These are phyloP conservation scores for Nibea albiflora DNA, from an alignment of 2,113 vertebrate genomes.

Conservation along the genomic window DNA sequence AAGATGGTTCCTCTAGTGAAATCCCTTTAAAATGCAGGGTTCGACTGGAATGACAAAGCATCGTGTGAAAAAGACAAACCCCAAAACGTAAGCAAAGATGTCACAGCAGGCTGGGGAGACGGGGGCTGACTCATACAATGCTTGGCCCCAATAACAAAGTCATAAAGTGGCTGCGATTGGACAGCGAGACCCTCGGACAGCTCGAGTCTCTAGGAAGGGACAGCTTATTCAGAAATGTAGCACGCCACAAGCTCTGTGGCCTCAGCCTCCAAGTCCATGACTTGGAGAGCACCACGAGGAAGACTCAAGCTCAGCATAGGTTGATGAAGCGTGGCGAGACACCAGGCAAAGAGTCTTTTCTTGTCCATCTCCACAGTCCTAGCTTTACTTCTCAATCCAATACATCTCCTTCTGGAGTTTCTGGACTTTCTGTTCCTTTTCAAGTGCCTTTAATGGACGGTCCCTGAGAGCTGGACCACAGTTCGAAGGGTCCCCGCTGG, in stretches of 20 bases:
- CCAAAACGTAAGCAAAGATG: neutral
- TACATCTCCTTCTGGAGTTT: slow-evolving; percentile 27
- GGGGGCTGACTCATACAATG: neutral
- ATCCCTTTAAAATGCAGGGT: slow-evolving; percentile 24
- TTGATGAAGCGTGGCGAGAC: slow-evolving; percentile 23
- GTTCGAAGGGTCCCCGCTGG: neutral
- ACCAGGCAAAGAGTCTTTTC: neutral
- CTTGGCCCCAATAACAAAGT: slow-evolving; percentile 41
- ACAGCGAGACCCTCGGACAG: slow-evolving; percentile 11
- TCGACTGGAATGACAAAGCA: slow-evolving; percentile 70
- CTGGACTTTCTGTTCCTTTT: slow-evolving; percentile 34
- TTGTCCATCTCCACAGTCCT: slow-evolving; percentile 12
- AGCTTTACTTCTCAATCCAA: slow-evolving; percentile 14
- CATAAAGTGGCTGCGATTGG: slow-evolving; percentile 39
- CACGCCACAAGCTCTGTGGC: neutral
- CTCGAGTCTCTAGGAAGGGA: slow-evolving; percentile 35
- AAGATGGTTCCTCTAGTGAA: slow-evolving; percentile 7
- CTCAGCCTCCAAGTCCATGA: neutral
- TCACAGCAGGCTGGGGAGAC: slow-evolving; percentile 6
- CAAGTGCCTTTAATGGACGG: slow-evolving; percentile 57
- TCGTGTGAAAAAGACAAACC: slow-evolving; percentile 9
- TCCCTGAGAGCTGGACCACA: slow-evolving; percentile 40
- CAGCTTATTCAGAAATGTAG: slow-evolving; percentile 56
- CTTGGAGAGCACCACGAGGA: slow-evolving; percentile 33
- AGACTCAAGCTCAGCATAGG: slow-evolving; percentile 22